Conservation (phyloP, 2,113 vertebrate species). For the Dasyurus viverrinus region DNA sequence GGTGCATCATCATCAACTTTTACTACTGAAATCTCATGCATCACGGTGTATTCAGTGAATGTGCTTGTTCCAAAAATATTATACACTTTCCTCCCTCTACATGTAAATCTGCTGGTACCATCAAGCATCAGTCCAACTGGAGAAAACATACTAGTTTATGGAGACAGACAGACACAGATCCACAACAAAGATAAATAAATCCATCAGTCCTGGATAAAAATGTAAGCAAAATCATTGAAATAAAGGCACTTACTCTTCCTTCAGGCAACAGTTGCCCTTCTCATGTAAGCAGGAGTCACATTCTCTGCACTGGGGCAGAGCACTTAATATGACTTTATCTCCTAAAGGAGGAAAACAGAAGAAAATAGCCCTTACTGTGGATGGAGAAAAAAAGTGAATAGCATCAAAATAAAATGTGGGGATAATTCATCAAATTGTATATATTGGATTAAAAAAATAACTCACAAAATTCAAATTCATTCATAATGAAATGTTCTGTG, state of each 20-base stretch:
- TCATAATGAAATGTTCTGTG: neutral
- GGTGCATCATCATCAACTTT: conserved; percentile 85
- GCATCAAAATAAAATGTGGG: neutral
- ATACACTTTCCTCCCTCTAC: conserved; percentile 86
- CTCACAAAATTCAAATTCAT: neutral
- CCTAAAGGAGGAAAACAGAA: conserved; percentile 42
- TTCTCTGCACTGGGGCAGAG: conserved; percentile 62
- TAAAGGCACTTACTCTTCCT: conserved; percentile 61
- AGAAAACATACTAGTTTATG: conserved; percentile 50
- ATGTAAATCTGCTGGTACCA: conserved; percentile 84
- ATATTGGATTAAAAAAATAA: neutral
- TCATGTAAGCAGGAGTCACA: conserved; percentile 64
- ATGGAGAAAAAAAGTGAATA: neutral
- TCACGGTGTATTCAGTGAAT: conserved; percentile 89
- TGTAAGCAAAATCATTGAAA: neutral
- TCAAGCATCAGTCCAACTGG: conserved; percentile 66
- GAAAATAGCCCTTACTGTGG: neutral
- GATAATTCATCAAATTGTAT: neutral
- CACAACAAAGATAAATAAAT: neutral
- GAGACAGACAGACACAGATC: neutral
- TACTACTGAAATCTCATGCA: conserved; percentile 87
- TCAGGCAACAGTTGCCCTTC: conserved; percentile 67
- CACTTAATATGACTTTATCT: conserved; percentile 63
- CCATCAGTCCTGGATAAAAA: neutral
- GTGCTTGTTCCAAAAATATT: conserved; percentile 90